Conservation (phyloP, 2,797 vertebrate species). For the Aulostomus chinensis region DNA sequence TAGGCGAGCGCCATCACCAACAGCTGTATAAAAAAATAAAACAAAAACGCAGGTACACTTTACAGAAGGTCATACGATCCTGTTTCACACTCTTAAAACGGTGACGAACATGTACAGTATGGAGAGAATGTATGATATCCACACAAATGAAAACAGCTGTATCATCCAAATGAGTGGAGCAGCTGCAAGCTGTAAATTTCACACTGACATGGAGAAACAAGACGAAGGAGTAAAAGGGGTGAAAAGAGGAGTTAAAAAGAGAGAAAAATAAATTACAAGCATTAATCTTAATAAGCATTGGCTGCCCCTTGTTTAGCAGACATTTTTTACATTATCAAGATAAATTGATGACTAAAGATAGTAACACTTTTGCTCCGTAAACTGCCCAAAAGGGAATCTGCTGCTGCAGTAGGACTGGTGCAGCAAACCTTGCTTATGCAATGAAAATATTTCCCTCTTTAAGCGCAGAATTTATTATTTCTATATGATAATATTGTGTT, state of each 20-base stretch:
- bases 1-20: conserved; percentile 17
- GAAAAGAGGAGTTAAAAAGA: conserved; percentile 20
- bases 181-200: conserved; percentile 66
- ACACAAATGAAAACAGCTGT: conserved; percentile 39
- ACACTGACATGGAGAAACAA: conserved; percentile 32
- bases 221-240: conserved; percentile 21
- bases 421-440: conserved; percentile 11
- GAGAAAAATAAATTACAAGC: conserved; percentile 28
- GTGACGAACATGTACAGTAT: background rate
- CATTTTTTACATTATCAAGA: conserved; percentile 56
- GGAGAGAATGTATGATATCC: conserved; percentile 27
- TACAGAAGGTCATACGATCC: conserved; percentile 20
- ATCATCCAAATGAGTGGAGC: conserved; percentile 43
- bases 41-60: conserved; percentile 24
- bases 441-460: conserved; percentile 1
- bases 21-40: conserved; percentile 4
- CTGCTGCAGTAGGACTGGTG: conserved; percentile 30
- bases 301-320: conserved; percentile 50
- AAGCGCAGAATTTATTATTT: conserved; percentile 11
- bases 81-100: conserved; percentile 17
- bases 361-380: conserved; percentile 35
- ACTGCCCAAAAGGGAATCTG: conserved; percentile 38
- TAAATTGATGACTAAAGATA: conserved; percentile 56
- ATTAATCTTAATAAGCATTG: conserved; percentile 60
- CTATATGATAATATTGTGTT: conserved; percentile 23